Conservation (phyloP, 2,888 invertebrate genomes). For the Neoitamus cyanurus region DNA sequence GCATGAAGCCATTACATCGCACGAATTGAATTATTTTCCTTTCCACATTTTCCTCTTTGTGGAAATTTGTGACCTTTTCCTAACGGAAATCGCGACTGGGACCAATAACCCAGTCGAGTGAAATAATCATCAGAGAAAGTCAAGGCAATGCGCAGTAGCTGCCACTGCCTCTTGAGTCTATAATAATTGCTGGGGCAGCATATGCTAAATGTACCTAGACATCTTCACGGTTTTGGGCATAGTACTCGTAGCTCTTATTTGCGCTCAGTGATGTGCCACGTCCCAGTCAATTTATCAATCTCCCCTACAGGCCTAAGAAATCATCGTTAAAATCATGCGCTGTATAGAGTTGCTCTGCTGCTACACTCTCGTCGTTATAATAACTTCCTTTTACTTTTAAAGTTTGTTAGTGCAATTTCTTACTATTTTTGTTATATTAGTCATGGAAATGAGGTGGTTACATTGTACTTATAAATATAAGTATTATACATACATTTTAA, state of each 20-base stretch:
- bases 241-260: neutral
- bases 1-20: constrained; percentile 17
- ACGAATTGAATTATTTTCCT: constrained; percentile 26
- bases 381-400: too few species aligned
- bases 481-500: too few species aligned
- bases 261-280: neutral
- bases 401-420: too few species aligned
- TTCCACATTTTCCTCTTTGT: constrained; percentile 22
- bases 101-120: neutral
- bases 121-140: constrained; percentile 35
- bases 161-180: neutral
- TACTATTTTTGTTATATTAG: too few species aligned
- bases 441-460: too few species aligned
- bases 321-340: neutral
- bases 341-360: neutral
- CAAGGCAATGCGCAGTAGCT: neutral
- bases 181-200: neutral
- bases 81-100: constrained; percentile 16
- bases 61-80: constrained; percentile 24
- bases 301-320: neutral
- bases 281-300: neutral
- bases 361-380: neutral
- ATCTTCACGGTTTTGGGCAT: neutral
- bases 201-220: neutral
- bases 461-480: too few species aligned